A percentile compares a stretch with the other conserved stretches of the same genome.
These are phyloP conservation scores for Chaetorhynchus papuensis DNA, from an alignment of 2,113 vertebrate species.

Conservation along the genomic window DNA sequence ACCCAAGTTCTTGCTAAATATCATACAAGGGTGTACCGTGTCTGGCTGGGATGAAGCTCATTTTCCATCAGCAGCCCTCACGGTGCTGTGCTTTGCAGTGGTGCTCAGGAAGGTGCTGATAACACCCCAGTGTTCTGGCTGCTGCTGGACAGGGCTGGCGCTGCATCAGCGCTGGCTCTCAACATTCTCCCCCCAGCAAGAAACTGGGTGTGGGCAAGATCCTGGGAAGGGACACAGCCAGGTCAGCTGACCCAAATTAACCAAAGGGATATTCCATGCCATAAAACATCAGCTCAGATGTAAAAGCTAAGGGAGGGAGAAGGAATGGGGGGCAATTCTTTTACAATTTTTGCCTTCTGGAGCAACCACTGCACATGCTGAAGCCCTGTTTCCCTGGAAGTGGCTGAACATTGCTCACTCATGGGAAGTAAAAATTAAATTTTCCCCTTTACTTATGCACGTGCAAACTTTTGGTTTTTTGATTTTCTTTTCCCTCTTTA, in stretches of 20 bases:
- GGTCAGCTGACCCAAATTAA: not conserved
- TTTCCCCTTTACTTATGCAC: not conserved
- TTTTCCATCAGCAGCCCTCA: not conserved
- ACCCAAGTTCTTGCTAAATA: not conserved
- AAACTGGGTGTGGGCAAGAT: not conserved
- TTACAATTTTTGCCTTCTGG: not conserved
- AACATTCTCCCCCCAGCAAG: not conserved
- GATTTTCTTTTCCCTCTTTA: not conserved
- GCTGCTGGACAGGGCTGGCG: not conserved
- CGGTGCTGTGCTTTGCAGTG: not conserved
- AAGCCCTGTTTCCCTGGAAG: not conserved
- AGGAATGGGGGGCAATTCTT: not conserved
- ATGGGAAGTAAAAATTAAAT: not conserved
- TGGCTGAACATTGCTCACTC: not conserved
- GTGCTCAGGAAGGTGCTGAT: not conserved
- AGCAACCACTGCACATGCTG: not conserved
- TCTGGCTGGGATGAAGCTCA: not conserved
- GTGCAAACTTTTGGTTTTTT: not conserved
- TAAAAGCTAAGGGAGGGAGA: not conserved
- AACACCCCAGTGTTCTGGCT: accelerated
- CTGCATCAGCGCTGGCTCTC: not conserved
- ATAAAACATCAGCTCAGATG: accelerated
- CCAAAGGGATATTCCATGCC: too few relatives aligned
- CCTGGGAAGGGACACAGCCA: not conserved
- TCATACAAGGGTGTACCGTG: not conserved